These are phyloP conservation scores for Volucella inflata DNA, from an alignment of 2,888 invertebrate genomes.

Conservation along the genomic window DNA sequence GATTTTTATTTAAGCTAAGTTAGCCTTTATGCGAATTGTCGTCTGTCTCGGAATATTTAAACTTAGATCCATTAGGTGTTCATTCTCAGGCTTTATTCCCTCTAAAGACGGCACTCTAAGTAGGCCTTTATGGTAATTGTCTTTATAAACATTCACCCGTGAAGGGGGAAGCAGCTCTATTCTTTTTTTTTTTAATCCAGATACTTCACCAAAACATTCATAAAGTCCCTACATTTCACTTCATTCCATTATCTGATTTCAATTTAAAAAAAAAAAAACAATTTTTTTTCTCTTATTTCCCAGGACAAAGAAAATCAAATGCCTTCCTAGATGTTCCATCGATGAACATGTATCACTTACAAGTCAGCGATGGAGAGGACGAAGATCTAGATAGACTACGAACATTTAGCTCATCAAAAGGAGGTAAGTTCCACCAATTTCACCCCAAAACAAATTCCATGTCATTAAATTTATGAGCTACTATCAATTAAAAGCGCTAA, in stretches of 20 bases:
- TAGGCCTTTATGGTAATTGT: too few species aligned
- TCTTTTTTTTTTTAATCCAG: neutral
- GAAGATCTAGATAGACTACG: conserved; percentile 95
- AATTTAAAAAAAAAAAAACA: conserved; percentile 41
- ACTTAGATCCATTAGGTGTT: too few species aligned
- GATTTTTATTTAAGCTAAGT: too few species aligned
- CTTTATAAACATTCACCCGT: too few species aligned
- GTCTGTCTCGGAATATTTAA: too few species aligned
- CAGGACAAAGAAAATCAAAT: conserved; percentile 87
- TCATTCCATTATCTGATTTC: neutral
- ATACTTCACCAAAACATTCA: neutral
- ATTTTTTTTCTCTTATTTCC: conserved; percentile 79
- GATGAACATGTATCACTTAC: conserved; percentile 83
- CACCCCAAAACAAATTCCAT: neutral
- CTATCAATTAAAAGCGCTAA: conserved; percentile 5
- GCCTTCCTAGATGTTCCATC: conserved; percentile 88
- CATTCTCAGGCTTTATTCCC: too few species aligned
- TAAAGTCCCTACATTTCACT: neutral
- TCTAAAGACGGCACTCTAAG: too few species aligned
- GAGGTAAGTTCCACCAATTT: conserved; percentile 85
- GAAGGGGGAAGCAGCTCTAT: too few species aligned
- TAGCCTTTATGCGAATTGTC: too few species aligned
- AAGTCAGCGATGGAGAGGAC: conserved; percentile 85
- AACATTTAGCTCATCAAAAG: conserved; percentile 96
- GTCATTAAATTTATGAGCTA: neutral